phyloP scores from a whole-genome alignment of 2,113 vertebrate species.

The Barbus barbus region DNA sequence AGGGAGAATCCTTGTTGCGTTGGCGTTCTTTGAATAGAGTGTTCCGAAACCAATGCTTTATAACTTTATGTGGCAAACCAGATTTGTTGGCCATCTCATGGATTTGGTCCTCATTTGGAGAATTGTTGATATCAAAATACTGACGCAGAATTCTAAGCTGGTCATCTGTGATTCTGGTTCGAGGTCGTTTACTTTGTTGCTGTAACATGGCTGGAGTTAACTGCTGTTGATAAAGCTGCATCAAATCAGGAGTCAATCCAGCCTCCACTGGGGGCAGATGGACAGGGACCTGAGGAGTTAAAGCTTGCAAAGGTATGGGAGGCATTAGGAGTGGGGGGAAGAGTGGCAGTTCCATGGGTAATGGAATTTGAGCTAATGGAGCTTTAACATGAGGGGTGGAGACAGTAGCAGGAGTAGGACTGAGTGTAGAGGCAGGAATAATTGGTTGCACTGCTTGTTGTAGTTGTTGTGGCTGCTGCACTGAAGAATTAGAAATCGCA shows the following conservation, averaged over 20 bases:
- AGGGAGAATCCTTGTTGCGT: conserved; percentile 97
- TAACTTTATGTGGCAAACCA: conserved; percentile 93
- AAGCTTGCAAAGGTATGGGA: conserved; percentile 84
- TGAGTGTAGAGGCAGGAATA: conserved; percentile 71
- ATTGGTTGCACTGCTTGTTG: conserved; percentile 70
- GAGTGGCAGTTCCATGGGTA: conserved; percentile 92
- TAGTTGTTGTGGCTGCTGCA: conserved; percentile 67
- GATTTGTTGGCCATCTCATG: conserved; percentile 93
- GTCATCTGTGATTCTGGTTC: conserved; percentile 94
- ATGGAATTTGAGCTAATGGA: conserved; percentile 84
- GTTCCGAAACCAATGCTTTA: conserved; percentile 99
- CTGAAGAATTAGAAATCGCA: conserved; percentile 62
- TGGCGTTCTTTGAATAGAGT: conserved; percentile 98
- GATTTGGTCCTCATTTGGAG: conserved; percentile 95
- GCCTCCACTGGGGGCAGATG: conserved; percentile 85
- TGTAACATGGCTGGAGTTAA: conserved; percentile 74
- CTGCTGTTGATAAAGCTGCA: conserved; percentile 85
- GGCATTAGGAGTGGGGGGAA: conserved; percentile 95
- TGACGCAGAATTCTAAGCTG: conserved; percentile 89
- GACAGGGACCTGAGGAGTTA: conserved; percentile 81
- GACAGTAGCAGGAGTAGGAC: conserved; percentile 74
- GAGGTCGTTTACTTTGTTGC: conserved; percentile 89
- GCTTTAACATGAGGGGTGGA: conserved; percentile 77
- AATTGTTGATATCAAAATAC: conserved; percentile 97
- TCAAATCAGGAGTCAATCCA: conserved; percentile 82